A percentile compares a stretch with the other conserved stretches of the same genome.
phyloP scores from a whole-genome alignment of 92 coral and sea anemone genomes.

The Zoanthus sociatus region DNA sequence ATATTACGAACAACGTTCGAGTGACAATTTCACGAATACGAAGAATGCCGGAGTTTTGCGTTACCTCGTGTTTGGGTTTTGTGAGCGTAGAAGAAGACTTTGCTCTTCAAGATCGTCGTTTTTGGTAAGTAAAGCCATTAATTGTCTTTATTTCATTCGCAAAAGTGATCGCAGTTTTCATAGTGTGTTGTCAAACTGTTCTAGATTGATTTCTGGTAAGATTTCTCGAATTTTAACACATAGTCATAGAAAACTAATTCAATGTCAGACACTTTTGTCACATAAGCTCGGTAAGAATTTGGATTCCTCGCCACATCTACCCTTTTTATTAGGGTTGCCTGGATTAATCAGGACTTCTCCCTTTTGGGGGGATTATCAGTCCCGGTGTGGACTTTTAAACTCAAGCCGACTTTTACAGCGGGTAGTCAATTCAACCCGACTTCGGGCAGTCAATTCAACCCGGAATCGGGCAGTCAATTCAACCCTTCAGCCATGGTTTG shows the following conservation, averaged over 20 bases:
- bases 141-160: slow-evolving; percentile 40
- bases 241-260: slow-evolving; percentile 38
- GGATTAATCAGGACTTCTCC: slow-evolving; percentile 32
- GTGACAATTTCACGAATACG: no score
- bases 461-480: background rate
- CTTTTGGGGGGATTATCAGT: slow-evolving; percentile 45
- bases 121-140: slow-evolving; percentile 40
- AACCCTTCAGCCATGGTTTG: slow-evolving; percentile 40
- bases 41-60: background rate
- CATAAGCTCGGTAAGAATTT: slow-evolving; percentile 47
- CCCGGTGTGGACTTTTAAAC: slow-evolving; percentile 38
- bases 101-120: slow-evolving; percentile 32
- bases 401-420: slow-evolving; percentile 31
- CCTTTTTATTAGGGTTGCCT: slow-evolving; percentile 24
- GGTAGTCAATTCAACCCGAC: background rate
- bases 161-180: slow-evolving; percentile 42
- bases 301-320: slow-evolving; percentile 37
- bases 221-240: slow-evolving; percentile 47
- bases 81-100: slow-evolving; percentile 12
- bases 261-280: slow-evolving; percentile 43
- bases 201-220: slow-evolving; percentile 50
- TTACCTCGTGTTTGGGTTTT: slow-evolving; percentile 16
- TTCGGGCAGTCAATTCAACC: slow-evolving; percentile 5
- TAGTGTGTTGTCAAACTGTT: slow-evolving; percentile 45
- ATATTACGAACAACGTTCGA: background rate